Conservation (phyloP, 2,888 invertebrate genomes). For the Trichogramma evanescens region DNA sequence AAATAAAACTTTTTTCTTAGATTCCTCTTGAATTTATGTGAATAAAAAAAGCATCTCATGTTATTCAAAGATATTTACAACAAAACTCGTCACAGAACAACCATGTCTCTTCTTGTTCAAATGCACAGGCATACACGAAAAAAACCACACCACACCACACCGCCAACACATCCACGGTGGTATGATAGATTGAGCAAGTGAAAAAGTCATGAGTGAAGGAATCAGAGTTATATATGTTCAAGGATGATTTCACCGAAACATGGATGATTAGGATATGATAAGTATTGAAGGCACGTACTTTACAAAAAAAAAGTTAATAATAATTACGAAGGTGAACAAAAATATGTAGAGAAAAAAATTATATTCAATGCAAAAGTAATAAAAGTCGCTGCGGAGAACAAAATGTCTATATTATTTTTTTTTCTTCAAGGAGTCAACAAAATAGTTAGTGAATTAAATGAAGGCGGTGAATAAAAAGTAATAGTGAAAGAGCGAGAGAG, state of each 20-base stretch:
- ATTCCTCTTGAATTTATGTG: no score
- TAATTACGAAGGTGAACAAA: no score
- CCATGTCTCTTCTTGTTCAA: slow-evolving; percentile 25
- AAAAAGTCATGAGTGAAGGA: slow-evolving; percentile 18
- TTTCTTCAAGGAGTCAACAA: not conserved
- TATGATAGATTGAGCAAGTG: slow-evolving; percentile 33
- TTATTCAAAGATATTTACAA: not conserved
- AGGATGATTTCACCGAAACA: no score
- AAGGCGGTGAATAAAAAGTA: slow-evolving; percentile 22
- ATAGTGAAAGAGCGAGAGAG: slow-evolving; percentile 4
- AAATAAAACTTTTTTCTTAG: no score
- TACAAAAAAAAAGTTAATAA: no score
- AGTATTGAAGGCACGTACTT: no score
- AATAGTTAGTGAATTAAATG: slow-evolving; percentile 16
- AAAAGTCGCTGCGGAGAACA: no score
- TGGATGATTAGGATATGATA: no score
- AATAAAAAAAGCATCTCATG: not conserved
- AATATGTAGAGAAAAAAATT: no score
- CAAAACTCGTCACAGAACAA: slow-evolving; percentile 24
- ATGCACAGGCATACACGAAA: slow-evolving; percentile 28
- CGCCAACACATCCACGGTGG: slow-evolving; percentile 49
- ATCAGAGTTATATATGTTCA: slow-evolving; percentile 26
- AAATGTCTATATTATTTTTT: slow-evolving; percentile 4
- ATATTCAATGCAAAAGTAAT: no score
- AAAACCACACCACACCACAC: slow-evolving; percentile 47